A percentile compares a stretch with the other conserved stretches of the same genome.
These are phyloP conservation scores for Gadopsis bispinosus DNA, from an alignment of 2,797 vertebrate genomes.

Conservation along the genomic window DNA sequence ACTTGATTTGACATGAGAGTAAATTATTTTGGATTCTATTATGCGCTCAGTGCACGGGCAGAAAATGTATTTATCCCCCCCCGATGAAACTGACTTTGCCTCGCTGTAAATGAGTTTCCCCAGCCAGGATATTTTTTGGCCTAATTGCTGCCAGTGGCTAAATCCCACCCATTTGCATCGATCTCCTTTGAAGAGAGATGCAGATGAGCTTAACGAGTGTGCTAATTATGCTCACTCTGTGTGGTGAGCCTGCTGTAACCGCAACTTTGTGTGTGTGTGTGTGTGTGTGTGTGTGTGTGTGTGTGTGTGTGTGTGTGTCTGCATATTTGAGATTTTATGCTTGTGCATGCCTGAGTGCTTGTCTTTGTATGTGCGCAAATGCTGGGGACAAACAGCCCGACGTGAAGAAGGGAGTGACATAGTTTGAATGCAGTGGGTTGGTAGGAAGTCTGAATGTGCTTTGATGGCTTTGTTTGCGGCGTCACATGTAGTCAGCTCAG, in stretches of 20 bases:
- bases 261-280: constrained; percentile 47
- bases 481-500: not conserved
- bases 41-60: constrained; percentile 14
- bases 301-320: constrained; percentile 4
- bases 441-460: constrained; percentile 11
- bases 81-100: constrained; percentile 61
- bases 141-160: constrained; percentile 83
- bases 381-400: constrained; percentile 46
- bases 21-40: constrained; percentile 53
- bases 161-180: constrained; percentile 85
- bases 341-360: constrained; percentile 39
- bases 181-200: constrained; percentile 86
- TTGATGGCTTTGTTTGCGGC: constrained; percentile 9
- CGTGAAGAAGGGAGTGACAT: constrained; percentile 14
- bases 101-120: constrained; percentile 57
- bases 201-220: constrained; percentile 86
- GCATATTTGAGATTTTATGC: constrained; percentile 31
- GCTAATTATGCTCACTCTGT: constrained; percentile 80
- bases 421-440: constrained; percentile 24
- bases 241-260: constrained; percentile 71
- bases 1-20: constrained; percentile 54
- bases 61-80: constrained; percentile 53
- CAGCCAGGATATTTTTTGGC: constrained; percentile 65
- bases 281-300: not conserved
- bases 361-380: constrained; percentile 27